Evolutionary conservation across 2,888 invertebrate genomes (phyloP), one percentile per base, ranked within the genome.

Genomic region (Linnaemya vulpina): DNA sequence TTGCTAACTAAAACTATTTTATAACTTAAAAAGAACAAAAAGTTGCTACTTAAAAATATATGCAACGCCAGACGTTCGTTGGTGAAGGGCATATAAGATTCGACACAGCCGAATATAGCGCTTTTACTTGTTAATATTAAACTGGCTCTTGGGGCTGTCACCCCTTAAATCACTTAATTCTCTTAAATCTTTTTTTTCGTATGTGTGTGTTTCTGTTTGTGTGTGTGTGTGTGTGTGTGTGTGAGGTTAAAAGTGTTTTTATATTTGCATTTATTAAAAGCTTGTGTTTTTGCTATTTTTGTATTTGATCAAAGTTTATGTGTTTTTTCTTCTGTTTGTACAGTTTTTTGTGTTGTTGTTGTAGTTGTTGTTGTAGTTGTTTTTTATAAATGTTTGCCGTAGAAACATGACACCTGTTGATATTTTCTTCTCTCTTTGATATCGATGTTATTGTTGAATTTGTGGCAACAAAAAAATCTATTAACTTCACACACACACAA

Each of bases 401-500:
- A 55, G 74, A 51, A 78, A 78, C 55, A 22, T 68, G 78, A 74
- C 83, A 83, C 83, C 78, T 83, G 83, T 83, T 83, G 83, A 78
- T 83, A 78, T 83, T 68, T 60, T 53, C 53, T 55, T 65, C 1
- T 40, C 1, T 22, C 8, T 46, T 62, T 38, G 17, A 17, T 35
- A 10, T 43, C 11, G 20, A 10, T 55, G 11, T 74, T 62, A 67
- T 76, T 76, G 15, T 15, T 46, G 43, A 35, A 20, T 49, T 46
- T 65, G 43, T 35, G 38, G 13, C n/a, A 71, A n/a, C n/a, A n/a
- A n/a, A 58, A 22, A 30, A n/a, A 51, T 43, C 40, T 22, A 63
- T 20, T 20, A 25, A 30, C n/a, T 9, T 22, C 3, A 46, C 10
- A 0, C 30, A 43, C 20, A 17, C 40, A 62, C 30, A 58, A 43